Evolutionary conservation across 2,888 invertebrate genomes (phyloP).

Genomic region (Hypomecis punctinalis): DNA sequence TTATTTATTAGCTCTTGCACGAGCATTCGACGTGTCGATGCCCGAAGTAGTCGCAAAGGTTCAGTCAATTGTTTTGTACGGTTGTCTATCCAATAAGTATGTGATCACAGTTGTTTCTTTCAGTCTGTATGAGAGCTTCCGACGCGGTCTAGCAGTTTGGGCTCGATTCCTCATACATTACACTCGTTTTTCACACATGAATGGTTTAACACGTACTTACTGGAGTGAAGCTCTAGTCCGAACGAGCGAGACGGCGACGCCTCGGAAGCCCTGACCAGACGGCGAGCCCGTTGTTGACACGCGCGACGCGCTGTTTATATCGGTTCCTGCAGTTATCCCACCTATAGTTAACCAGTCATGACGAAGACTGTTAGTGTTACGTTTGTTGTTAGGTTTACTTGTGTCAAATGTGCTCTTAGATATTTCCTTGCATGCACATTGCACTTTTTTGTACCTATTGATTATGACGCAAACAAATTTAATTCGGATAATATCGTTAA

Average conservation of each 20-base stretch:
- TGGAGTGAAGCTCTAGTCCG: background rate
- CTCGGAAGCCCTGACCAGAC: slow-evolving; percentile 18
- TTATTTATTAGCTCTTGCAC: slow-evolving; percentile 15
- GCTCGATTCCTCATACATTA: background rate
- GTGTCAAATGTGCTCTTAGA: slow-evolving; percentile 64
- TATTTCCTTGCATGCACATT: slow-evolving; percentile 72
- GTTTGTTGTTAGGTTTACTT: slow-evolving; percentile 77
- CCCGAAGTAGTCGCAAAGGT: slow-evolving; percentile 55
- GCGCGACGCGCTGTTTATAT: slow-evolving; percentile 47
- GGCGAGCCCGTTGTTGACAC: slow-evolving; percentile 37
- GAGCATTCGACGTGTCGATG: slow-evolving; percentile 46
- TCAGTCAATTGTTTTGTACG: slow-evolving; percentile 65
- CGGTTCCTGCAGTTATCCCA: slow-evolving; percentile 76
- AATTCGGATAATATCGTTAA: slow-evolving; percentile 74
- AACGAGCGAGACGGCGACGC: background rate
- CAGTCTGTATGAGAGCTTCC: slow-evolving; percentile 26
- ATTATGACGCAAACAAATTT: slow-evolving; percentile 58
- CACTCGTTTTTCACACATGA: background rate
- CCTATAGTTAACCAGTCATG: slow-evolving; percentile 80
- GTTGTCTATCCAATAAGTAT: slow-evolving; percentile 36
- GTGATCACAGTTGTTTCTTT: slow-evolving; percentile 29
- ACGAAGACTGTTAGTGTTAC: slow-evolving; percentile 80
- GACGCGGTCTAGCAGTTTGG: slow-evolving; percentile 12
- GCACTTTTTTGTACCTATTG: slow-evolving; percentile 67
- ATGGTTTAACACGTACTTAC: background rate